Conservation (phyloP, 2,113 vertebrate species). For the Podarcis muralis region DNA sequence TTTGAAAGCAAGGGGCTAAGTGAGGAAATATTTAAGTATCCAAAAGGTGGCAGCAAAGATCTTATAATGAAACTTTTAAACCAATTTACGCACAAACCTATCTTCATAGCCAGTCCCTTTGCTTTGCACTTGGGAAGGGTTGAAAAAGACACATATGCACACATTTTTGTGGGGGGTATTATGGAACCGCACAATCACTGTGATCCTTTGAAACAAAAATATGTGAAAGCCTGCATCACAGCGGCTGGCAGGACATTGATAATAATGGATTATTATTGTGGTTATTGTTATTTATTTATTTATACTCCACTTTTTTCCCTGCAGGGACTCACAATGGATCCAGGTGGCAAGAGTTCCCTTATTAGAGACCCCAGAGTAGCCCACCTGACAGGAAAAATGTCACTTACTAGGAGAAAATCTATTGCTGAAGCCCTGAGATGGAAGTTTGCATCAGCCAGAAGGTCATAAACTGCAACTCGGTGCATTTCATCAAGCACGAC, state of each 20-base stretch:
- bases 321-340: background rate
- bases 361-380: background rate
- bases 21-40: constrained; percentile 14
- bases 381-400: background rate
- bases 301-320: no score
- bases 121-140: background rate
- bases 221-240: background rate
- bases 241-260: background rate
- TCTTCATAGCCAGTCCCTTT: background rate
- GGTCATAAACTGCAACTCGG: constrained; percentile 76
- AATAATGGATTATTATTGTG: background rate
- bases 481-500: constrained; percentile 78
- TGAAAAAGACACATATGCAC: background rate
- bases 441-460: constrained; percentile 78
- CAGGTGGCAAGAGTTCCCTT: background rate
- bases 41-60: constrained; percentile 64
- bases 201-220: background rate
- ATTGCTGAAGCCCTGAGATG: constrained; percentile 72
- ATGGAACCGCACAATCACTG: background rate
- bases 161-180: background rate
- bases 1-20: constrained; percentile 15
- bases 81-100: fast-evolving
- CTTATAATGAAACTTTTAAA: constrained; percentile 10
- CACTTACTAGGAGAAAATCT: constrained; percentile 86
- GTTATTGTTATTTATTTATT: no score